Evolutionary conservation across 2,888 invertebrate species (phyloP).

Genomic region (Pollenia amentaria): DNA sequence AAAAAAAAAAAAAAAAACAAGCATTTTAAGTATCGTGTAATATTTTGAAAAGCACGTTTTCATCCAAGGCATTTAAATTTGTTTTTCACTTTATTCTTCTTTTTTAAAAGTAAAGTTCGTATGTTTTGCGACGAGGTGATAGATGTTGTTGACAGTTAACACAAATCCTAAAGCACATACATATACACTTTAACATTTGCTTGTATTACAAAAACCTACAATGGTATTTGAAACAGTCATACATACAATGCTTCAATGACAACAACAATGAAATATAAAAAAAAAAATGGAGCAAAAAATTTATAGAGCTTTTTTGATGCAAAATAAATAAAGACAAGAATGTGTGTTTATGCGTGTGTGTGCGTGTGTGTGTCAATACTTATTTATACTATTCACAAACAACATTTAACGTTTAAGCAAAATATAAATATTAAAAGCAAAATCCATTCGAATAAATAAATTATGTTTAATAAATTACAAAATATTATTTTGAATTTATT

Average conservation of each 20-base stretch:
- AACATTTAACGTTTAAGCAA: too few species aligned
- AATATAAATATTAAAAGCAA: too few species aligned
- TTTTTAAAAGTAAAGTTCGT: constrained; percentile 9
- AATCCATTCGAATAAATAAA: too few species aligned
- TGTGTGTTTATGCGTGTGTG: too few species aligned
- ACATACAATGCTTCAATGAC: not conserved
- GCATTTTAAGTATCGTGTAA: constrained; percentile 43
- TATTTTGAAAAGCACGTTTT: constrained; percentile 52
- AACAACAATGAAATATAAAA: not conserved
- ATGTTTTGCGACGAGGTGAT: constrained; percentile 42
- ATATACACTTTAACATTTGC: not conserved
- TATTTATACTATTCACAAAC: too few species aligned
- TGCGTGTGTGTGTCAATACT: too few species aligned
- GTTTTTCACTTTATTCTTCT: constrained; percentile 21
- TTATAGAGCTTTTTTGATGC: not conserved
- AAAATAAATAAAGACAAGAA: not conserved
- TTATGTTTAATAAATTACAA: too few species aligned
- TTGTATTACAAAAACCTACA: not conserved
- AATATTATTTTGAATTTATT: too few species aligned
- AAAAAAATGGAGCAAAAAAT: not conserved
- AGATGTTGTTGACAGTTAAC: constrained; percentile 64
- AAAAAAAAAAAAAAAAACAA: not conserved
- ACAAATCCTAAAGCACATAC: constrained; percentile 27
- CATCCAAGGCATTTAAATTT: constrained; percentile 39
- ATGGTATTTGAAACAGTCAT: not conserved